Evolutionary conservation across 1,140 invertebrate species (phyloP), one percentile per base, ranked within the genome.

Genomic region (Cydia pomonella): DNA sequence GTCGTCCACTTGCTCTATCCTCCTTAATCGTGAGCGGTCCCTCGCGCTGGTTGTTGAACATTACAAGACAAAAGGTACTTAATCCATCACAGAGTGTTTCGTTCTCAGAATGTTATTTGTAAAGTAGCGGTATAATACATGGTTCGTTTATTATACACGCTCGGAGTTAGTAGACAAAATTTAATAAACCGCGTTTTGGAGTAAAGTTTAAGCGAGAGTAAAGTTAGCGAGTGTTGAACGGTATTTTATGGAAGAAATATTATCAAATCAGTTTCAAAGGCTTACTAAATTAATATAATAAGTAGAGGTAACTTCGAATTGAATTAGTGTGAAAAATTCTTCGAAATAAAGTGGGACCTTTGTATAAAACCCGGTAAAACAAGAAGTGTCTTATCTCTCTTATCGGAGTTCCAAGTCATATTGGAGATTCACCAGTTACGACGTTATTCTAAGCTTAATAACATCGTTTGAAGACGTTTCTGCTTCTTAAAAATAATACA

Each of bases 201-300:
- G 18, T 59, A 23, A 59, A 59, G 18, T 59, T 59, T 21, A 23
- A 59, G 21, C 53, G 21, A 59, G 21, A 23, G 21, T 59, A 59
- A 59, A 59, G 53, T 59, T 59, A 53, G 50, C 50, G 21, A 59
- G 18, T 59, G 53, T 59, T 59, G 53, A 59, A 59, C 53, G n/a
- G n/a, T 50, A 21, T 59, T 59, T 59, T 59, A 59, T 59, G 21
- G 53, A 23, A 59, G 53, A 59, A 18, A 53, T 18, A 59, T 59
- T 59, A 59, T 23, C 21, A 59, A 59, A 18, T 59, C 53, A 59
- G 21, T 59, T 23, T 59, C 53, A 59, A 53, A 53, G 23, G 53
- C 21, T 12, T 23, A 59, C 53, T 59, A 59, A 59, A 59, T 21
- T 59, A 21, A 23, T 59, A 23, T 59, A 59, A 59, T 59, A 59